Evolutionary conservation across 1,140 invertebrate species (phyloP).

Genomic region (Aphelinus atriplicis): DNA sequence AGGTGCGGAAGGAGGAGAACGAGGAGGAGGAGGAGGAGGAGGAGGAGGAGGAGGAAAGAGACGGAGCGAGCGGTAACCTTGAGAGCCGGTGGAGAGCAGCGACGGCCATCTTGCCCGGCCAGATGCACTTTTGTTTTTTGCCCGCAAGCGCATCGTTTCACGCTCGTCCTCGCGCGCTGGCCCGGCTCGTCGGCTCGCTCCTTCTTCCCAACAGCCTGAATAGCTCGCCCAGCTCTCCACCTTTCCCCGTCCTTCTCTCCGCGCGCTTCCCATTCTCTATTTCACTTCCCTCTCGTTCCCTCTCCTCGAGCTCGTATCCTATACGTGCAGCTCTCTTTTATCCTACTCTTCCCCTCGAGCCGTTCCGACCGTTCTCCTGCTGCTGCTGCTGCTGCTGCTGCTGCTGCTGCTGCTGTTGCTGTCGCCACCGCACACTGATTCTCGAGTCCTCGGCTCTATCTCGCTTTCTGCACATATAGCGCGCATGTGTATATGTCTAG

Average conservation of each 20-base stretch:
- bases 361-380: conserved; percentile 13
- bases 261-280: conserved; percentile 8
- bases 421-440: background rate
- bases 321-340: conserved; percentile 3
- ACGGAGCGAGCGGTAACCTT: conserved; percentile 55
- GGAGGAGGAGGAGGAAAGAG: conserved; percentile 43
- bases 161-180: conserved; percentile 20
- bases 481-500: no score
- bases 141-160: conserved; percentile 40
- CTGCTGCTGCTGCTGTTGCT: conserved; percentile 21
- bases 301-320: conserved; percentile 27
- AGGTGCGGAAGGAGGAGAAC: background rate
- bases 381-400: conserved; percentile 22
- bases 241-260: background rate
- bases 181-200: conserved; percentile 4
- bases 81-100: conserved; percentile 56
- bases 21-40: conserved; percentile 42
- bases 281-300: conserved; percentile 2
- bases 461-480: background rate
- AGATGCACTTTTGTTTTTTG: conserved; percentile 65
- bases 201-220: conserved; percentile 8
- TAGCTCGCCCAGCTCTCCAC: conserved; percentile 7
- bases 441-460: conserved; percentile 11
- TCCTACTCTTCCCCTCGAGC: conserved; percentile 8
- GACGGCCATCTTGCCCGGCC: conserved; percentile 60